Evolutionary conservation across 2,797 vertebrate genomes (phyloP).

Genomic region (Enteromius viviparus): DNA sequence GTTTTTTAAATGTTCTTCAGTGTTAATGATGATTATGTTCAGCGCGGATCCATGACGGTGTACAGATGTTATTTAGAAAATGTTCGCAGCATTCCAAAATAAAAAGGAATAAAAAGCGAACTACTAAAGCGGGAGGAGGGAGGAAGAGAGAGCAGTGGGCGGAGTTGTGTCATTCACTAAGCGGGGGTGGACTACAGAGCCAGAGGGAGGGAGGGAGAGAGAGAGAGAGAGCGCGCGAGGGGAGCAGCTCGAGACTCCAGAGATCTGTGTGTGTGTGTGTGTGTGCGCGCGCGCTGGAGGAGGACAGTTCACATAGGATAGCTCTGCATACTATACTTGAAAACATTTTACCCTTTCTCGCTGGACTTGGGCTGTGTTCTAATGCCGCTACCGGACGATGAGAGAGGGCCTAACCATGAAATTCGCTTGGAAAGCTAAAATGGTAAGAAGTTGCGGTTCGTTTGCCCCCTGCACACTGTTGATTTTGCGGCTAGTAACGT

Average conservation of each 20-base stretch:
- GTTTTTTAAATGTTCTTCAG: background rate
- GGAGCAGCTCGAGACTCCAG: slow-evolving; percentile 8
- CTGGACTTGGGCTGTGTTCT: slow-evolving; percentile 64
- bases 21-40: background rate
- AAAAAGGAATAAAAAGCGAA: slow-evolving; percentile 1
- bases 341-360: slow-evolving; percentile 38
- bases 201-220: slow-evolving; percentile 37
- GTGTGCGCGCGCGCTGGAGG: slow-evolving; percentile 61
- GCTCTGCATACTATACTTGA: slow-evolving; percentile 51
- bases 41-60: background rate
- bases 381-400: slow-evolving; percentile 79
- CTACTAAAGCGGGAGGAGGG: slow-evolving; percentile 9
- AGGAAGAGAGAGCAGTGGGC: slow-evolving; percentile 51
- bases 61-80: background rate
- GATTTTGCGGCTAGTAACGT: slow-evolving; percentile 61
- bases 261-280: slow-evolving; percentile 32
- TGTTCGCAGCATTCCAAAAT: background rate
- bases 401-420: slow-evolving; percentile 87
- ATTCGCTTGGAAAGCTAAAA: slow-evolving; percentile 94
- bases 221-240: background rate
- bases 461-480: slow-evolving; percentile 58
- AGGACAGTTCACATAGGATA: slow-evolving; percentile 62
- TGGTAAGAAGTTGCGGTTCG: slow-evolving; percentile 77
- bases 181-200: slow-evolving; percentile 60
- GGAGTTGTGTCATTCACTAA: slow-evolving; percentile 70